Conservation (phyloP, 2,797 vertebrate species). For the Anabacerthia variegaticeps region DNA sequence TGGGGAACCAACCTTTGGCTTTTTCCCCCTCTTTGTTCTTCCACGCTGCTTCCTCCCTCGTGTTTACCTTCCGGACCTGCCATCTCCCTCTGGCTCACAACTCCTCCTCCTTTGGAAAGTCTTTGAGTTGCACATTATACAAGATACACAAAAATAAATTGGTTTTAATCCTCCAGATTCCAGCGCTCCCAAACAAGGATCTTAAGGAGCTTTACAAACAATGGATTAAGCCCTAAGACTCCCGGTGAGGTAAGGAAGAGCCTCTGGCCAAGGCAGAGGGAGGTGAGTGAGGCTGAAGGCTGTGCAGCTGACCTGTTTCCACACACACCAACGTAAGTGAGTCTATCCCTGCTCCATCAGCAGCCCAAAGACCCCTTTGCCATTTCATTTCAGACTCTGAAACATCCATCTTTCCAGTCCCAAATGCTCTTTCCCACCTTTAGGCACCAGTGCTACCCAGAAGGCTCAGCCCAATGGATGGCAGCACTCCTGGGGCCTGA, state of each 20-base stretch:
- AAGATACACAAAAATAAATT: constrained; percentile 64
- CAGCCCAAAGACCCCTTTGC: neutral
- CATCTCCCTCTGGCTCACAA: neutral
- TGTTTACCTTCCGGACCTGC: neutral
- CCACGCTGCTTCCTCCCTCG: neutral
- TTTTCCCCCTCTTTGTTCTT: neutral
- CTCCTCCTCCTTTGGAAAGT: neutral
- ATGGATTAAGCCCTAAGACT: constrained; percentile 60
- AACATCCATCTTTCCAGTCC: neutral
- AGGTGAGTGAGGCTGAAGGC: neutral
- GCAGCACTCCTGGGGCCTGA: rapidly evolving
- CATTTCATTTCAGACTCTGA: neutral
- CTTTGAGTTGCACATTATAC: constrained; percentile 23
- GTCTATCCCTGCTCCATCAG: neutral
- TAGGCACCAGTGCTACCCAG: neutral
- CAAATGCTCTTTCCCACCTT: neutral
- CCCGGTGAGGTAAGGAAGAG: neutral
- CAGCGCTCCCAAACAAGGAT: constrained; percentile 50
- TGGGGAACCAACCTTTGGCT: neutral
- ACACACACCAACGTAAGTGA: rapidly evolving
- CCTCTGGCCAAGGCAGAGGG: neutral
- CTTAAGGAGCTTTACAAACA: constrained; percentile 69
- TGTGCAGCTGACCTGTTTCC: neutral
- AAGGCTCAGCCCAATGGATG: rapidly evolving
- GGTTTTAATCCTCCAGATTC: constrained; percentile 63